A percentile compares a stretch with the other conserved stretches of the same genome.
Evolutionary conservation across 2,888 invertebrate species (phyloP).

Genomic region (Spodoptera picta): DNA sequence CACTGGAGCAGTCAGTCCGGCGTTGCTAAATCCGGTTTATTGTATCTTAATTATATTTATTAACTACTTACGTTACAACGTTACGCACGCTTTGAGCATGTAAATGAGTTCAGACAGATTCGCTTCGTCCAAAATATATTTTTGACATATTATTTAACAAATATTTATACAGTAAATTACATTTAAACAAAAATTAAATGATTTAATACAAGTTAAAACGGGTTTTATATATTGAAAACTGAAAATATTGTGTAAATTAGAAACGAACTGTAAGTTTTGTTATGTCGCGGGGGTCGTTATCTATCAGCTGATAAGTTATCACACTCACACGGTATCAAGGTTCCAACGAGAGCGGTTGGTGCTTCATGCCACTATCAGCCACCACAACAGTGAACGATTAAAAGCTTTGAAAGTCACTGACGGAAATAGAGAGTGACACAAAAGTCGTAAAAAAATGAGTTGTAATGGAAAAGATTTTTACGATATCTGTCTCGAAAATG

Average conservation of each 20-base stretch:
- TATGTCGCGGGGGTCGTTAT: conserved; percentile 68
- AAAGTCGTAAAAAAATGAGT: neutral
- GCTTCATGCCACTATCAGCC: conserved; percentile 36
- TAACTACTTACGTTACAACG: conserved; percentile 31
- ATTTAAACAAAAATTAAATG: neutral
- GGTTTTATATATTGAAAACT: neutral
- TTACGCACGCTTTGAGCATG: conserved; percentile 25
- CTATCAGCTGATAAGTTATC: conserved; percentile 70
- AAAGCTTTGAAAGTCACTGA: conserved; percentile 26
- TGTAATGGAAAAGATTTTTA: conserved; percentile 8
- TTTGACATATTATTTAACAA: neutral
- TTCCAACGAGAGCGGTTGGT: conserved; percentile 57
- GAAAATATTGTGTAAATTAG: conserved; percentile 21
- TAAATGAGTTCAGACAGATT: conserved; percentile 27
- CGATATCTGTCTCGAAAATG: conserved; percentile 7
- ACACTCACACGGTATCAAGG: conserved; percentile 70
- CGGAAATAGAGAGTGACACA: conserved; percentile 18
- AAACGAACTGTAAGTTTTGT: conserved; percentile 55
- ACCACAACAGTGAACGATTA: conserved; percentile 44
- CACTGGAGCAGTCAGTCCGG: conserved; percentile 19
- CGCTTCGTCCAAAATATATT: conserved; percentile 5
- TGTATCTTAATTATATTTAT: conserved; percentile 49
- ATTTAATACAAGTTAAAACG: neutral
- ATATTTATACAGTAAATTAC: neutral
- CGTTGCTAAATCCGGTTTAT: conserved; percentile 48